Conservation (phyloP, 2,113 vertebrate species). For the Eulemur macaco region DNA sequence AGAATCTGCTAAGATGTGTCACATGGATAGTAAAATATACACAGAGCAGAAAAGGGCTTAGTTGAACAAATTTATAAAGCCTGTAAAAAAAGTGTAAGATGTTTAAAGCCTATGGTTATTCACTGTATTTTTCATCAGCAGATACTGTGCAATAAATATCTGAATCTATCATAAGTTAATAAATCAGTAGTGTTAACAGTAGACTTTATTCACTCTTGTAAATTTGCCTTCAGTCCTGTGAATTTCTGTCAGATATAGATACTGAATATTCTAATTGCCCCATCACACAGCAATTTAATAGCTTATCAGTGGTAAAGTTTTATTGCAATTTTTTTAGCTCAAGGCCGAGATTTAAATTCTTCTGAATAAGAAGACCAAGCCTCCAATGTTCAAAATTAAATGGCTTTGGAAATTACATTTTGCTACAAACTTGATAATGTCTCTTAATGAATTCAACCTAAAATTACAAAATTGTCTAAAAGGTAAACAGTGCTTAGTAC, state of each 20-base stretch:
- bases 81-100: background rate
- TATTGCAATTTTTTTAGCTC: background rate
- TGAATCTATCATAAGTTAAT: background rate
- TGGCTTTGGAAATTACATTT: constrained; percentile 24
- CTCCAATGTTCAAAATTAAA: background rate
- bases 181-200: background rate
- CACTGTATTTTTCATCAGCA: background rate
- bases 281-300: background rate
- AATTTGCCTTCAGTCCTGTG: background rate
- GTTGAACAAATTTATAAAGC: background rate
- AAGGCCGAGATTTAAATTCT: background rate
- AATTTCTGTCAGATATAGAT: background rate
- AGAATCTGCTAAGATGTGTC: background rate
- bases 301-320: background rate
- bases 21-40: background rate
- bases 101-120: background rate
- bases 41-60: background rate
- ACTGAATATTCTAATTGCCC: background rate
- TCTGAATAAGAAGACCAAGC: constrained; percentile 5
- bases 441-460: constrained; percentile 31
- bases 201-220: background rate
- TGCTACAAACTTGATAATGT: background rate
- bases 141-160: background rate
- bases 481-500: background rate
- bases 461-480: background rate